Evolutionary conservation across 2,797 vertebrate genomes (phyloP).

Genomic region (Numenius phaeopus): DNA sequence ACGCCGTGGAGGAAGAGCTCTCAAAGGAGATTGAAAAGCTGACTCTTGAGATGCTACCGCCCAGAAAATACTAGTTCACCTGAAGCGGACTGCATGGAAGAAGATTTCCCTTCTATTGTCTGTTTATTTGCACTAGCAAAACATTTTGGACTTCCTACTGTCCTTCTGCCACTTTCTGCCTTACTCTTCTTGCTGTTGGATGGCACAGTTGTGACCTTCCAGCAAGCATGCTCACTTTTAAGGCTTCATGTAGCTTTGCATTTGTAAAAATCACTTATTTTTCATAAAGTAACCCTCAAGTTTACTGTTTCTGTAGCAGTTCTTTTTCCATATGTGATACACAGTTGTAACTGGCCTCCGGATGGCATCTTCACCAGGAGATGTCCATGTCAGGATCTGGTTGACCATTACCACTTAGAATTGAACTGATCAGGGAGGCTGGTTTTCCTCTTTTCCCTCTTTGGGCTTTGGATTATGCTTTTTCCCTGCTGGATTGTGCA

Average conservation of each 20-base stretch:
- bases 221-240: not conserved
- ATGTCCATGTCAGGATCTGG: not conserved
- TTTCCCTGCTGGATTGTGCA: not conserved
- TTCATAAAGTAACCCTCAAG: not conserved
- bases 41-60: conserved; percentile 44
- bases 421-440: not conserved
- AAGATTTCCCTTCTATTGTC: not conserved
- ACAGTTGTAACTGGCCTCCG: not conserved
- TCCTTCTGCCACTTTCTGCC: not conserved
- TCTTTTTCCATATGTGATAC: not conserved
- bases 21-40: conserved; percentile 79
- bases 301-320: not conserved
- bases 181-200: not conserved
- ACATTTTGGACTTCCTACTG: not conserved
- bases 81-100: not conserved
- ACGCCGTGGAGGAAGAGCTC: conserved; percentile 82
- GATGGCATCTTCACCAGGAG: not conserved
- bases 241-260: not conserved
- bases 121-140: not conserved
- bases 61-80: not conserved
- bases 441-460: not conserved
- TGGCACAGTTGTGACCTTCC: not conserved
- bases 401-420: not conserved
- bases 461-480: not conserved
- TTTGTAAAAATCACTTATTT: not conserved